phyloP scores from a whole-genome alignment of 2,113 vertebrate species.

The Nesogale talazaci region DNA sequence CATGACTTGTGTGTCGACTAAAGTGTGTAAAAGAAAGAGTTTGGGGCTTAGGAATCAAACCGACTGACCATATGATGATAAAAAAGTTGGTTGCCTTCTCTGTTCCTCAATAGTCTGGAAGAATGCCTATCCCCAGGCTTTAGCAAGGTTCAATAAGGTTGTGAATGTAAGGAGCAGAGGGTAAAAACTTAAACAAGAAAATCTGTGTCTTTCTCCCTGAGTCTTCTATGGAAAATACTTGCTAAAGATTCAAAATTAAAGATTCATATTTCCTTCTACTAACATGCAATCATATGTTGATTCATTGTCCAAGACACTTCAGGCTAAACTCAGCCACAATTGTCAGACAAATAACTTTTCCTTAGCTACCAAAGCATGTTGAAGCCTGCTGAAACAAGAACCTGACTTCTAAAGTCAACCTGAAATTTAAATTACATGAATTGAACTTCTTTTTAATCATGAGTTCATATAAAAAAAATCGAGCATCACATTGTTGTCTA shows the following conservation, averaged over 20 bases:
- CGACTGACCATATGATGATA: too few species aligned
- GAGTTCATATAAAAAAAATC: slow-evolving; percentile 21
- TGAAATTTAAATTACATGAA: background rate
- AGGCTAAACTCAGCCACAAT: background rate
- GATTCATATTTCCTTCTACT: slow-evolving; percentile 42
- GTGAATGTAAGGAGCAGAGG: background rate
- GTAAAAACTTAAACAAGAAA: slow-evolving; percentile 27
- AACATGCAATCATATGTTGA: background rate
- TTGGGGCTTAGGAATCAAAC: too few species aligned
- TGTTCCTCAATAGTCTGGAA: background rate
- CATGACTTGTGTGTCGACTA: too few species aligned
- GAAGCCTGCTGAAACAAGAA: background rate
- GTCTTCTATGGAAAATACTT: slow-evolving; percentile 47
- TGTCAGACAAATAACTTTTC: slow-evolving; percentile 20
- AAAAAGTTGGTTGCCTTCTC: too few species aligned
- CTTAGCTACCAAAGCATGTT: background rate
- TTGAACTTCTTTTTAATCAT: slow-evolving; percentile 4
- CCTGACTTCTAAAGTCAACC: background rate
- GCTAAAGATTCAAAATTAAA: slow-evolving; percentile 11
- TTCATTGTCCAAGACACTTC: background rate
- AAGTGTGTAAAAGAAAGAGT: too few species aligned
- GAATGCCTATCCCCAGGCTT: background rate
- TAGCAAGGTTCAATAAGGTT: background rate
- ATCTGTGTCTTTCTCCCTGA: background rate
- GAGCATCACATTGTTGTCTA: background rate